Evolutionary conservation across 2,888 invertebrate genomes (phyloP).

Genomic region (Cataglyphis rosenhaueri): DNA sequence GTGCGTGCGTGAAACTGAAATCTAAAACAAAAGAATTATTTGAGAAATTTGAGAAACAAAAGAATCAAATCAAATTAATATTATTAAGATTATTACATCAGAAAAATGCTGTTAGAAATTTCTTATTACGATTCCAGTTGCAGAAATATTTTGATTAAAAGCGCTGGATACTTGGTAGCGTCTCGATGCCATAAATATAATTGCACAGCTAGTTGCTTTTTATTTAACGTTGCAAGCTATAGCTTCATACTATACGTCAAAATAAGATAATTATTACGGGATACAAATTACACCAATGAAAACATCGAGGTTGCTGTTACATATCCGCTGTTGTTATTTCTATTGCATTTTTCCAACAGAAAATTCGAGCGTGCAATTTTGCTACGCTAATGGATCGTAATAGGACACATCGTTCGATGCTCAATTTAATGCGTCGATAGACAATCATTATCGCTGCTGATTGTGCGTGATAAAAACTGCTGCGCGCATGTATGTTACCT

Average conservation of each 20-base stretch:
- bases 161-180: too few relatives aligned
- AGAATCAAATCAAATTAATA: too few relatives aligned
- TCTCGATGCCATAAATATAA: too few relatives aligned
- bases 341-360: slow-evolving; percentile 23
- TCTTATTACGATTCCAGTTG: too few relatives aligned
- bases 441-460: slow-evolving; percentile 56
- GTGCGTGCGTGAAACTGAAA: too few relatives aligned
- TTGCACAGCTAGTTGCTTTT: too few relatives aligned
- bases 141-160: too few relatives aligned
- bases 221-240: too few relatives aligned
- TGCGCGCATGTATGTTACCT: slow-evolving; percentile 41
- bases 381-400: slow-evolving; percentile 47
- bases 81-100: too few relatives aligned
- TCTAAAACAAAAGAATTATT: too few relatives aligned
- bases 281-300: background rate
- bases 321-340: slow-evolving; percentile 13
- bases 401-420: slow-evolving; percentile 44
- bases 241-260: background rate
- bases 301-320: background rate
- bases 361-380: slow-evolving; percentile 34
- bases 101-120: too few relatives aligned
- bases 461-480: slow-evolving; percentile 53
- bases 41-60: too few relatives aligned
- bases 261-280: slow-evolving; percentile 6
- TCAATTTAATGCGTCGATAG: slow-evolving; percentile 53